Evolutionary conservation across 2,888 invertebrate species (phyloP), one percentile per base, ranked within the genome.

Genomic region (Pterobdella sp.): DNA sequence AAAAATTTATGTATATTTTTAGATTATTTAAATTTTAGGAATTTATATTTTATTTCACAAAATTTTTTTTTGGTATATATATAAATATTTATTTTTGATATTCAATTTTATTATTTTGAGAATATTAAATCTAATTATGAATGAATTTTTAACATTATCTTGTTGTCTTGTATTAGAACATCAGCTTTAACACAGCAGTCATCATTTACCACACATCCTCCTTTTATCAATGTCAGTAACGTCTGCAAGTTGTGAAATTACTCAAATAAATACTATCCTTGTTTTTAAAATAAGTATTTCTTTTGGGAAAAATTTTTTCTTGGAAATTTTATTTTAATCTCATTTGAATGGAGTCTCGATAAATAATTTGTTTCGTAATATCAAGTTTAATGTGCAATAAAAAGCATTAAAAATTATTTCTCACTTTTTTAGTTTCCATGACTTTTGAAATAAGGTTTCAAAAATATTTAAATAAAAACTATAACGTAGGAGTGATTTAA

Each of bases 121-220:
- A 14, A 34, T 0, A 49, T 0, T 68, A 26, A n/a, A 3, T 32
- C 56, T 72, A 32, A 1, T 63, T 35, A n/a, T 36, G 37, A 31
- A n/a, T 14, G 26, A 18, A 36, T 35, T 26, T 22, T 60, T 22
- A 64, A 94, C 94, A 93, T 94, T 84, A 98, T 96, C 80, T 92
- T 87, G 36, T 97, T 96, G 87, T 97, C 95, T 85, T 96, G 95
- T 82, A 98, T 90, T 86, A 94, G 95, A 74, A 98, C 89, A 84
- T 98, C 97, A 70, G 91, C 91, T 81, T 92, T 91, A 78, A 89
- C 88, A 82, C 92, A 91, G 74, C 85, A 86, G 84, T 97, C 94
- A 80, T 94, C 94, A 86, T 98, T 98, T 78, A 98, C 93, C 77
- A 97, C 88, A 82, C 90, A 90, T 1, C 97, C 98, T 85, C 94